These are phyloP conservation scores for Reticulitermes lucifugus DNA, from an alignment of 2,888 invertebrate species.

Conservation along the genomic window DNA sequence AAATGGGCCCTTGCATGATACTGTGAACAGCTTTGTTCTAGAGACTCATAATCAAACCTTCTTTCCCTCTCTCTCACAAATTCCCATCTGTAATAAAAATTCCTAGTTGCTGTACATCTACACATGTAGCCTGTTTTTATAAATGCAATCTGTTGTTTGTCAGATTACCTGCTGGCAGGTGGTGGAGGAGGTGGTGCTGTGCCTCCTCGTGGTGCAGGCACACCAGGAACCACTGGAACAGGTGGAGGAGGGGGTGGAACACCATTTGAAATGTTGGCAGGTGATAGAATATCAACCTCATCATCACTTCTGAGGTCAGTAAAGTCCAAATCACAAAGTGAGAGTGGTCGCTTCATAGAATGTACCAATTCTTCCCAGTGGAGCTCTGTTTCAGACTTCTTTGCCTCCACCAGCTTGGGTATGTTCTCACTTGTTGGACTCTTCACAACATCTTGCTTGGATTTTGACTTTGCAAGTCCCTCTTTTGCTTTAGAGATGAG, in stretches of 20 bases:
- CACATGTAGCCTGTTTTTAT: too few species aligned
- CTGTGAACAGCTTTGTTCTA: too few species aligned
- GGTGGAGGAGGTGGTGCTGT: constrained; percentile 66
- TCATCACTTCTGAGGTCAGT: constrained; percentile 92
- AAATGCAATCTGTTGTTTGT: too few species aligned
- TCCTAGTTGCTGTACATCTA: too few species aligned
- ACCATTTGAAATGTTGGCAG: constrained; percentile 73
- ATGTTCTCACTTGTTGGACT: constrained; percentile 76
- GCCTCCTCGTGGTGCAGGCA: constrained; percentile 59
- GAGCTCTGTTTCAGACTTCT: constrained; percentile 92
- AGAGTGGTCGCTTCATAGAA: constrained; percentile 78
- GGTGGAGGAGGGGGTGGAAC: constrained; percentile 87
- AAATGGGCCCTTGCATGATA: too few species aligned
- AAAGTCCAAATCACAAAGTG: constrained; percentile 96
- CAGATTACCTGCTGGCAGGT: constrained; percentile 57
- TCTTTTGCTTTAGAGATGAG: constrained; percentile 94
- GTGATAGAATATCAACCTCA: constrained; percentile 82
- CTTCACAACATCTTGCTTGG: constrained; percentile 81
- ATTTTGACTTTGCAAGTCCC: constrained; percentile 88
- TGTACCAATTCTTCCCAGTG: constrained; percentile 95
- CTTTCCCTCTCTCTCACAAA: too few species aligned
- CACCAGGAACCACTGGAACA: constrained; percentile 71
- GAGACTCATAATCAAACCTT: too few species aligned
- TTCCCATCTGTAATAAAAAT: too few species aligned
- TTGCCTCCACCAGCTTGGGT: constrained; percentile 69